Conservation (phyloP, 2,113 vertebrate species). For the Carollia perspicillata region DNA sequence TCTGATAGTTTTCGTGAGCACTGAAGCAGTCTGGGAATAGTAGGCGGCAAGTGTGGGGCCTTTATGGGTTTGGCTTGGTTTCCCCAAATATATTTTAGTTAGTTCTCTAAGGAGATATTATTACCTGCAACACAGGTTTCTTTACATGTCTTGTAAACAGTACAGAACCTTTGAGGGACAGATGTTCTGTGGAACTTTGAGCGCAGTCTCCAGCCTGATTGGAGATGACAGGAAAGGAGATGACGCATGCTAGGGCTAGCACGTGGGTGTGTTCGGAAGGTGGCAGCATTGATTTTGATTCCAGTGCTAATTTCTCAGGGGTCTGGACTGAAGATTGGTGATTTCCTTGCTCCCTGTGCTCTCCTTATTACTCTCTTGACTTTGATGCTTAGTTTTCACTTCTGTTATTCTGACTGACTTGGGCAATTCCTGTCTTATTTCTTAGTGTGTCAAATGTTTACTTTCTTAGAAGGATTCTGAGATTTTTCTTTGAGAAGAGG, state of each 20-base stretch:
- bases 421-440: slow-evolving; percentile 23
- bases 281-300: background rate
- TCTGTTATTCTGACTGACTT: background rate
- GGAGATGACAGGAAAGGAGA: background rate
- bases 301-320: background rate
- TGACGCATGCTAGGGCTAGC: background rate
- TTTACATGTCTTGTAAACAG: background rate
- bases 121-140: background rate
- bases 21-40: background rate
- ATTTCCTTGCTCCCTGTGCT: background rate
- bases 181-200: background rate
- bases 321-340: background rate
- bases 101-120: slow-evolving; percentile 6
- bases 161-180: background rate
- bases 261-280: background rate
- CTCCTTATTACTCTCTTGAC: background rate
- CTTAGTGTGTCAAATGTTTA: slow-evolving; percentile 14
- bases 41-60: background rate
- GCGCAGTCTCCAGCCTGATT: background rate
- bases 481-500: slow-evolving; percentile 10
- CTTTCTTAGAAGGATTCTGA: slow-evolving; percentile 12
- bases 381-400: slow-evolving; percentile 18
- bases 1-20: background rate
- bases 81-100: background rate
- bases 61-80: background rate